phyloP scores from a whole-genome alignment of 2,797 vertebrate species.

The Enteromius mattozi region DNA sequence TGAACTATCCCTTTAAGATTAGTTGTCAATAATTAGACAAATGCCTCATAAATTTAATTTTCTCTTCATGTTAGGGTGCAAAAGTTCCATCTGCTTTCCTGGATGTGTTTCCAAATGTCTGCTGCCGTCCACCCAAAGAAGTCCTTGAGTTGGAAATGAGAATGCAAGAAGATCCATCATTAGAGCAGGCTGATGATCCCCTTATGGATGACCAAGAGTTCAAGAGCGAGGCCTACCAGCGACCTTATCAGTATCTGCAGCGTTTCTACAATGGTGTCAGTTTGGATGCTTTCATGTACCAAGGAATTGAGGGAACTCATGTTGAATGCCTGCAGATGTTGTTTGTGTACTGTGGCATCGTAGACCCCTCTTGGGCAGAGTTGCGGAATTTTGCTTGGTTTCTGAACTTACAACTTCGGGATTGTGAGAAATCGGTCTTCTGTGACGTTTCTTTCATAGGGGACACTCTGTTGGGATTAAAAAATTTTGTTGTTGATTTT shows the following conservation, averaged over 20 bases:
- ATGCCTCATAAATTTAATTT: background rate
- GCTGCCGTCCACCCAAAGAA: constrained; percentile 90
- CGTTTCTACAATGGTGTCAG: constrained; percentile 75
- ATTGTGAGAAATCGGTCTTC: constrained; percentile 91
- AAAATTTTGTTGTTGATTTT: constrained; percentile 93
- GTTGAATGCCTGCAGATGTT: constrained; percentile 88
- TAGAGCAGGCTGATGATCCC: constrained; percentile 68
- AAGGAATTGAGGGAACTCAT: constrained; percentile 81
- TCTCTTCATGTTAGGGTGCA: constrained; percentile 69
- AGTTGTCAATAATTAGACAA: constrained; percentile 9
- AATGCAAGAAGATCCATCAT: constrained; percentile 54
- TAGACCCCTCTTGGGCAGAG: constrained; percentile 93
- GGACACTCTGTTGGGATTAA: constrained; percentile 89
- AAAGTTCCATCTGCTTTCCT: constrained; percentile 74
- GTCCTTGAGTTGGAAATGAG: constrained; percentile 79
- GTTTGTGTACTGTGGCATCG: constrained; percentile 88
- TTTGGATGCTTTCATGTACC: constrained; percentile 84
- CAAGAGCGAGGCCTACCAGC: constrained; percentile 86
- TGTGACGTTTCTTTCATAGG: constrained; percentile 80
- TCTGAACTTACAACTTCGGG: constrained; percentile 87
- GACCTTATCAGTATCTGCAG: constrained; percentile 91
- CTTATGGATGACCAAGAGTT: constrained; percentile 89
- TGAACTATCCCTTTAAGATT: background rate
- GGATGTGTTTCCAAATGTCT: constrained; percentile 89
- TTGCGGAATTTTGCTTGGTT: constrained; percentile 91